Evolutionary conservation across 2,113 vertebrate genomes (phyloP), one percentile per base, ranked within the genome.

Genomic region (Plotosus lineatus): DNA sequence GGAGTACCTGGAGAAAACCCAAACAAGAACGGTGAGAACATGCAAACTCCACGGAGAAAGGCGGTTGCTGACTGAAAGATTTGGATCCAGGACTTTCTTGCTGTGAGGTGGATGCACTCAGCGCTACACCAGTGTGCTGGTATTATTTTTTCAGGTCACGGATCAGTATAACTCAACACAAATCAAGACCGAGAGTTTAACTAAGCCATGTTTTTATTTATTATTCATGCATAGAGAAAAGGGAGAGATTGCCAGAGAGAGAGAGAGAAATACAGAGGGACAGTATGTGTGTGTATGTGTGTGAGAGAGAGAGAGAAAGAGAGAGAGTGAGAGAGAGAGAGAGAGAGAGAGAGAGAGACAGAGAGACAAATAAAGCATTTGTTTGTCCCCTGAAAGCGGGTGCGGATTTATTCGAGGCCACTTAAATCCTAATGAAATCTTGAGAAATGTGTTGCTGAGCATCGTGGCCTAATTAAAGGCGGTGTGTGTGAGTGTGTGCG

Each of bases 361-460:
- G 58, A 33, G 31, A 8, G 31, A 14, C n/a, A n/a, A n/a, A n/a
- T n/a, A n/a, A 26, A 55, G 51, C 10, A 0, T 66, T 66, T 10
- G 3, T 46, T 31, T 71, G 42, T 28, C 42, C 44, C n/a, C 6
- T 71, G 66, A 40, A 63, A 80, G 11, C 3, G 3, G 55, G 60
- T 75, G 75, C 11, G 38, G 73, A 80, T 63, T 56, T 48, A 69
- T 42, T 80, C 69, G 58, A 84, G 78, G 78, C 72, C 72, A 71
- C 72, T 76, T 80, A 78, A 80, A 84, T 84, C 56, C 82, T 80
- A 84, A 83, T 79, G 72, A 61, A 83, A 83, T 79, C 75, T 53
- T 48, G 72, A 84, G 72, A 51, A 80, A 80, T 84, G 72, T 84
- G 82, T 80, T 80, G 77, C 77, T 65, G 77, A 74, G 46, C 40